Evolutionary conservation across 2,113 vertebrate species (phyloP).

Genomic region (Myotis lucifugus): DNA sequence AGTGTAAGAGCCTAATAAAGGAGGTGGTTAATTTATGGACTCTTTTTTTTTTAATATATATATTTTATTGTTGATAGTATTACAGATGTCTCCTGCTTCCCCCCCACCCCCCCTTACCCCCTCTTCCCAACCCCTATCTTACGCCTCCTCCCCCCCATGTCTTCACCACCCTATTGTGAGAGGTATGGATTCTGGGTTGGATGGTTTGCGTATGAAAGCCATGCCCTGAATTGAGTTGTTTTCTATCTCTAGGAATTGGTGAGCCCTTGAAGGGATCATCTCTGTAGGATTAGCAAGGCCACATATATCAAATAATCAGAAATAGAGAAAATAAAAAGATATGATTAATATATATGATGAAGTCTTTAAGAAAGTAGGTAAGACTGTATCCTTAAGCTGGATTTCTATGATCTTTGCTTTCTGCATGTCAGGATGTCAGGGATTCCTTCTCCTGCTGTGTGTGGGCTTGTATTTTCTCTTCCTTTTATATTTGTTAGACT

Average conservation of each 20-base stretch:
- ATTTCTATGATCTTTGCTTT: neutral
- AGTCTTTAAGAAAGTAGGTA: neutral
- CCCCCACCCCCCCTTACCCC: no score
- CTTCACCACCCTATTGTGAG: no score
- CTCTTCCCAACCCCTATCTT: no score
- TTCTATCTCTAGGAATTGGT: neutral
- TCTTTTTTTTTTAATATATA: no score
- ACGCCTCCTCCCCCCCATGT: no score
- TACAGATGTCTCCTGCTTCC: no score
- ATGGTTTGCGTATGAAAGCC: neutral
- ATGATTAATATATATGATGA: neutral
- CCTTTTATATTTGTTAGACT: neutral
- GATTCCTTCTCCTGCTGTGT: neutral
- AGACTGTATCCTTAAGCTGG: neutral
- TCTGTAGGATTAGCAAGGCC: neutral
- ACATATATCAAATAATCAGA: neutral
- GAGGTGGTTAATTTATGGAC: neutral
- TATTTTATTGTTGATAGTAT: no score
- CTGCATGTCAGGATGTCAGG: neutral
- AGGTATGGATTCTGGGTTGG: neutral
- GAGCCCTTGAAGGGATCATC: neutral
- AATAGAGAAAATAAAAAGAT: neutral
- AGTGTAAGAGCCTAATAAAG: neutral
- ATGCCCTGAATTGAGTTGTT: neutral
- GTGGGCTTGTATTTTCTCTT: neutral